Conservation (phyloP, 2,113 vertebrate genomes). For the Dicaeum eximium region DNA sequence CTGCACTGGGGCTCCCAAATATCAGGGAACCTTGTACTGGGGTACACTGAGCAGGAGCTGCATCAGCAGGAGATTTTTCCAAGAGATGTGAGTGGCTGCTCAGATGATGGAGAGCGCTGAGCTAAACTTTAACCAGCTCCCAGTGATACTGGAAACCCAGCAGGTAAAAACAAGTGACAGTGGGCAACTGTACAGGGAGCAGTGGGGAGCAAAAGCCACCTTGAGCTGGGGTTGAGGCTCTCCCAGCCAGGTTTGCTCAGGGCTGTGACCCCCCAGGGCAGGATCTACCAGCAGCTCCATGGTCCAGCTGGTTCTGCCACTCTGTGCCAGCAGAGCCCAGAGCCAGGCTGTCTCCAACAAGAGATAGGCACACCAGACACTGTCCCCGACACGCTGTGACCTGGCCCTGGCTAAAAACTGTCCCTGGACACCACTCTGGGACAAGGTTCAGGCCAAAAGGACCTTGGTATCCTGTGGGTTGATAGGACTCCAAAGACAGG, state of each 20-base stretch:
- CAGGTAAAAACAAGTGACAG: fast-evolving
- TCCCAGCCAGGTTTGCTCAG: not conserved
- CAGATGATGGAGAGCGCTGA: fast-evolving
- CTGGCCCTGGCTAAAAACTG: not conserved
- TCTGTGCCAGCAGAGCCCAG: not conserved
- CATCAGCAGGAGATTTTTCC: not conserved
- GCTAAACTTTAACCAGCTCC: constrained; percentile 41
- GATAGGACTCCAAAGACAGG: not conserved
- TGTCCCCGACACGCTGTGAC: not conserved
- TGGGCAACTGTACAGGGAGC: not conserved
- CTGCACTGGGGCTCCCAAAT: not conserved
- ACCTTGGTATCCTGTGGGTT: fast-evolving
- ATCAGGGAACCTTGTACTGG: not conserved
- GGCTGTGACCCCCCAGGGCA: not conserved
- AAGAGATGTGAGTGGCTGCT: not conserved
- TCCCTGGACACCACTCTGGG: not conserved
- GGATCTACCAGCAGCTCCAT: not conserved
- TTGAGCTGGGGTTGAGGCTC: not conserved
- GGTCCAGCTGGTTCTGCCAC: not conserved
- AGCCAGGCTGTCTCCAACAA: not conserved
- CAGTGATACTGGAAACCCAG: not conserved
- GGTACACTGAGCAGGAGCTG: fast-evolving
- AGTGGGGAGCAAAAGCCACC: not conserved
- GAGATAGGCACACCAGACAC: not conserved
- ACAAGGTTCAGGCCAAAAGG: not conserved